Conservation (phyloP, 2,113 vertebrate species). For the Chelonoidis abingdonii region DNA sequence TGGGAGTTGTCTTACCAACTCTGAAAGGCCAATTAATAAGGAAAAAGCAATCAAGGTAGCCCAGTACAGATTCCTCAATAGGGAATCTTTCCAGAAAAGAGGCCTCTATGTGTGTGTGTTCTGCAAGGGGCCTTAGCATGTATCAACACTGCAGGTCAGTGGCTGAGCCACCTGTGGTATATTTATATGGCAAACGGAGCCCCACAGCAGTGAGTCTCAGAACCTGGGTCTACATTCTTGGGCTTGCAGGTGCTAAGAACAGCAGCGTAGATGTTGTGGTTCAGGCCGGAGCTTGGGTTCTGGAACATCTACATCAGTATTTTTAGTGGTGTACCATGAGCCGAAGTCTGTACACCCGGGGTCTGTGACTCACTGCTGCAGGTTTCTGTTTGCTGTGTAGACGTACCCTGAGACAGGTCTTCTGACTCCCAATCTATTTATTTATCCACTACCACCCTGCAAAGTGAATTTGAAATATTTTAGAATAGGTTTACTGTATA, state of each 20-base stretch:
- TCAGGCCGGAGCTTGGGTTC: neutral
- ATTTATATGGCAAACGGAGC: neutral
- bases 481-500: conserved; percentile 6
- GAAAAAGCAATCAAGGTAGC: no score
- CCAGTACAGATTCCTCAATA: neutral
- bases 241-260: neutral
- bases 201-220: neutral
- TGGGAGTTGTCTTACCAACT: no score
- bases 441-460: neutral
- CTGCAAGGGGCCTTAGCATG: neutral
- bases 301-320: neutral
- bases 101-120: neutral
- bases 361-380: neutral
- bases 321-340: neutral
- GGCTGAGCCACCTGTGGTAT: no score
- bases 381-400: neutral
- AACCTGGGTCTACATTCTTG: neutral
- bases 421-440: neutral
- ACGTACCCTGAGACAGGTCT: neutral
- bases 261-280: neutral
- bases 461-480: neutral
- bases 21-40: no score
- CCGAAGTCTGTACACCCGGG: neutral
- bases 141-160: neutral
- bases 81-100: neutral